Percentiles rank a stretch among this genome's conserved stretches.
These are phyloP conservation scores for Platysteira castanea DNA, from an alignment of 2,113 vertebrate species.

Conservation along the genomic window DNA sequence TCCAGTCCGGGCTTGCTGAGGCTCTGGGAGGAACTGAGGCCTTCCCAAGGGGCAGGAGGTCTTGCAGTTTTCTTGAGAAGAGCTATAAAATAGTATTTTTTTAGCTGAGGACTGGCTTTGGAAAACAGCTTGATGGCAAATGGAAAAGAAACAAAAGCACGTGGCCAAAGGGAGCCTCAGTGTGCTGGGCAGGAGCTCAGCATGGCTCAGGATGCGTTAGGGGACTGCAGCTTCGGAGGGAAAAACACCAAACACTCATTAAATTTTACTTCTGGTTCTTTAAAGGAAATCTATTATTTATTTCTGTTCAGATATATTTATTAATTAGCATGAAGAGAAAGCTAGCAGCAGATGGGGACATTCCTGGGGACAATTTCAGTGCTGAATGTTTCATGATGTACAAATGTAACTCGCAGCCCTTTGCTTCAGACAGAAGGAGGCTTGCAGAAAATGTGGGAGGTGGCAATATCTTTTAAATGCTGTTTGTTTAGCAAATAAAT, in stretches of 20 bases:
- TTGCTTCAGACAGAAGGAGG: neutral
- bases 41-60: neutral
- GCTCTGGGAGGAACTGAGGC: neutral
- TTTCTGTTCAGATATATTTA: constrained; percentile 19
- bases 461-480: neutral
- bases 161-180: fast-evolving
- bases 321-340: constrained; percentile 51
- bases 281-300: constrained; percentile 41
- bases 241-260: neutral
- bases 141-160: neutral
- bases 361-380: constrained; percentile 28
- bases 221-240: neutral
- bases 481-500: constrained; percentile 42
- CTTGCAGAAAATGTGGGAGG: neutral
- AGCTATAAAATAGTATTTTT: neutral
- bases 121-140: neutral
- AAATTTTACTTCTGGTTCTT: neutral
- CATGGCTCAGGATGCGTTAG: neutral
- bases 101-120: neutral
- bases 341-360: constrained; percentile 52
- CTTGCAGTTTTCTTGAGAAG: neutral
- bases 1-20: neutral
- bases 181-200: neutral
- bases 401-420: neutral
- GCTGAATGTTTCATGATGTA: constrained; percentile 38